phyloP scores from a whole-genome alignment of 2,797 vertebrate species.

The Glossophaga mutica region DNA sequence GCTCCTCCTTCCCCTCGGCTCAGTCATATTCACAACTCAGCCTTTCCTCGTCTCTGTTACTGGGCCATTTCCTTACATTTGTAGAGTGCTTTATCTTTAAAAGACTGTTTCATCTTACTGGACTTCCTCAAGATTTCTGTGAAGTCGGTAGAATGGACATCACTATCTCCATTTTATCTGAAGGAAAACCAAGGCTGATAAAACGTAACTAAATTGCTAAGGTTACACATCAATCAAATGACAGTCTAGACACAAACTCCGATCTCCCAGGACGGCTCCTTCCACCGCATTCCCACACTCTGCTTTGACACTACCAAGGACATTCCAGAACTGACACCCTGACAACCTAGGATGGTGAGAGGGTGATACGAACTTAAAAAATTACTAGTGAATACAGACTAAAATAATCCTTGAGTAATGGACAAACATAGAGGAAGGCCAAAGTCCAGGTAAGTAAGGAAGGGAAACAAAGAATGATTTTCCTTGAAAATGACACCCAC shows the following conservation, averaged over 20 bases:
- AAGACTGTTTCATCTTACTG: not conserved
- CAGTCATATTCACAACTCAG: not conserved
- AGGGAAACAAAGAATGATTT: conserved; percentile 18
- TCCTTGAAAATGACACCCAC: conserved; percentile 42
- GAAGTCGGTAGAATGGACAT: not conserved
- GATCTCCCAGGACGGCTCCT: not conserved
- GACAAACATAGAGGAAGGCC: not conserved
- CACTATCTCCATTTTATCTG: not conserved
- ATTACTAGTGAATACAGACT: not conserved
- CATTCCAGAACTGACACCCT: not conserved
- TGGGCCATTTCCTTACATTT: not conserved
- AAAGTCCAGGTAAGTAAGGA: not conserved
- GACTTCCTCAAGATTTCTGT: not conserved
- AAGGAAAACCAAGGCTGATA: not conserved
- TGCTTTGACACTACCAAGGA: not conserved
- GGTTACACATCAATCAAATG: not conserved
- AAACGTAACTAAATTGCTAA: not conserved
- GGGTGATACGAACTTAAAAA: not conserved
- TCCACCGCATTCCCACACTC: not conserved
- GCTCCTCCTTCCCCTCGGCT: not conserved
- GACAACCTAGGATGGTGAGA: not conserved
- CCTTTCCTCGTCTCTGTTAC: not conserved
- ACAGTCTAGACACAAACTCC: not conserved
- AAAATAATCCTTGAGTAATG: not conserved
- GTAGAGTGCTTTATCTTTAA: not conserved